phyloP scores from a whole-genome alignment of 37 sponge, comb jelly and placozoan species.

The Halisarca cf. caerulea region DNA sequence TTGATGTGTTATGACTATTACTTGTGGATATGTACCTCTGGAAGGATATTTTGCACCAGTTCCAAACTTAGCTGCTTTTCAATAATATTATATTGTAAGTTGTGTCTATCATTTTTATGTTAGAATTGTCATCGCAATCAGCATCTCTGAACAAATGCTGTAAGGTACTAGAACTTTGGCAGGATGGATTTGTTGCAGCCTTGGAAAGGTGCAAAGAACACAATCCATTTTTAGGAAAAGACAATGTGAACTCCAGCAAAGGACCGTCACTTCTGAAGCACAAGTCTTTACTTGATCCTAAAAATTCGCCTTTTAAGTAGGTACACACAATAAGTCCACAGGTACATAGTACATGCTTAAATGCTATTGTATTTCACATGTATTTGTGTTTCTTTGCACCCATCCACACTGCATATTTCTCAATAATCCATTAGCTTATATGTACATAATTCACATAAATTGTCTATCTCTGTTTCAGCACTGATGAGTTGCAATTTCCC shows the following conservation, averaged over 20 bases:
- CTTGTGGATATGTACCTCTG: too few species aligned
- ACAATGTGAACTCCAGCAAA: not conserved
- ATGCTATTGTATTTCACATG: too few species aligned
- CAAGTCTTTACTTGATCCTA: constrained; percentile 79
- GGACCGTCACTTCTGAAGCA: constrained; percentile 70
- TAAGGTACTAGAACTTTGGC: constrained; percentile 78
- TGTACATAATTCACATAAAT: not conserved
- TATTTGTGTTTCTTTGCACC: not conserved
- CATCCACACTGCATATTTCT: not conserved
- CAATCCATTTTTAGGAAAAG: not conserved
- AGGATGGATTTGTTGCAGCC: constrained; percentile 38
- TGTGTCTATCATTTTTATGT: too few species aligned
- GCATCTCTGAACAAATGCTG: constrained; percentile 62
- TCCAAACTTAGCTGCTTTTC: too few species aligned
- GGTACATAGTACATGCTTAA: too few species aligned
- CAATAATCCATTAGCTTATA: not conserved
- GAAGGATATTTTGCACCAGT: too few species aligned
- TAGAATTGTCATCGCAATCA: constrained; percentile 76
- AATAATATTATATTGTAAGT: too few species aligned
- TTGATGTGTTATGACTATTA: too few species aligned
- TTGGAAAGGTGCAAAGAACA: constrained; percentile 50
- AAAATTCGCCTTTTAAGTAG: constrained; percentile 78
- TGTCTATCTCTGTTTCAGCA: not conserved
- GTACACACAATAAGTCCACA: too few species aligned
- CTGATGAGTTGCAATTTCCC: not conserved